Evolutionary conservation across 2,888 invertebrate species (phyloP), one percentile per base, ranked within the genome.

Genomic region (Nezara viridula): DNA sequence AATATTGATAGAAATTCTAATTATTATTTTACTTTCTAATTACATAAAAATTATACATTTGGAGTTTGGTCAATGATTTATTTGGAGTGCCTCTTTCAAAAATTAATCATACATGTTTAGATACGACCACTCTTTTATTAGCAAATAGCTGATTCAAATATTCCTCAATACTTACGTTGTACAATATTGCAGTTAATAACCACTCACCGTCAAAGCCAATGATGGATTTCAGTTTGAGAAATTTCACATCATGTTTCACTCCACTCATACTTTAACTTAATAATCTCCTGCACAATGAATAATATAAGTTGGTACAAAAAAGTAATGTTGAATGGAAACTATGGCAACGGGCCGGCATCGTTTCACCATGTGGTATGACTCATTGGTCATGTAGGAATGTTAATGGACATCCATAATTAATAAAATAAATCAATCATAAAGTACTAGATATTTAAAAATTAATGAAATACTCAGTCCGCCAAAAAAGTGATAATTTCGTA

Each of bases 141-240:
- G n/a, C 7, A 24, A 55, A 9, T 55, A 55, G 4, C 7, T n/a
- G 9, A 55, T 55, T n/a, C n/a, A 55, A 6, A 55, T n/a, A 55
- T 55, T 55, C 24, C 19, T 16, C n/a, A 55, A 55, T 10, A 55
- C n/a, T n/a, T n/a, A n/a, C n/a, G n/a, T n/a, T n/a, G n/a, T n/a
- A n/a, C n/a, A n/a, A n/a, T n/a, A n/a, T n/a, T n/a, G 44, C 44
- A n/a, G 7, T n/a, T n/a, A 55, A 55, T n/a, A n/a, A 55, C 1
- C 55, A 92, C 93, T 93, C 93, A 96, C 97, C 97, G 93, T 97
- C 96, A 93, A 97, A 97, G 87, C 96, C 97, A 91, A 97, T 96
- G 90, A 97, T 96, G 85, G 95, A 95, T 89, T 94, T 94, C 9
- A 96, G 93, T 91, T 95, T 94, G 89, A 97, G 94, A 92, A 94